Base-by-base conservation (phyloP, 2,797 vertebrate genomes). In the Atherinosoma microstoma region DNA sequence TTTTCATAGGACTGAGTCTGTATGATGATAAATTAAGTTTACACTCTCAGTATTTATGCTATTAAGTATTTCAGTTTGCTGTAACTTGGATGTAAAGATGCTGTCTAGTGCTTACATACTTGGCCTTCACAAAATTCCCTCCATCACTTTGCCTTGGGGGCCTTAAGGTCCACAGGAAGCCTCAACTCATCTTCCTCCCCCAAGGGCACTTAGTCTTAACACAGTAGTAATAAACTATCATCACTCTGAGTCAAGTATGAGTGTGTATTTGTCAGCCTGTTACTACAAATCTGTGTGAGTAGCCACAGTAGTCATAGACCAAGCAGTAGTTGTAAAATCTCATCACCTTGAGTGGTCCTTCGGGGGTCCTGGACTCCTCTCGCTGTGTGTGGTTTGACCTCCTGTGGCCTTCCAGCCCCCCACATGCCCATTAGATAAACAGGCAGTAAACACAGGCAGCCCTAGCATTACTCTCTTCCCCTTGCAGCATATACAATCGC, bases 371-470 rank as follows among this genome's bases (percentile, higher is more conserved):
- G 84, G 70, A 84, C 86, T 91, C 90, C 84, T 90, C 88, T 83
- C 92, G 72, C 90, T 87, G 92, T 94, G 92, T 93, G 94, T 94
- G 94, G 94, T 90, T 92, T 93, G 93, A 94, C 92, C 93, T 89
- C 64, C 79, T 22, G 29, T 74, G 84, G 72, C 81, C 86, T 76
- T 70, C 67, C 80, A 85, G 79, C 79, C 88, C 88, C 88, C 73
- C 87, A 89, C 88, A 89, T 90, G 88, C 89, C 87, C 82, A 92
- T 93, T 92, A 91, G 91, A 93, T 94, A 94, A 94, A 94, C 92
- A 94, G 86, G 84, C 93, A 78, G 90, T 93, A 94, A 94, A 94
- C 92, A 93, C 87, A 89, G 85, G 84, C 84, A 70, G 87, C 76
- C 87, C 76, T 64, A 70, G 89, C 86, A 82, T 82, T 89, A 87